Conservation (phyloP, 2,888 invertebrate species). For the Chirona hameri region DNA sequence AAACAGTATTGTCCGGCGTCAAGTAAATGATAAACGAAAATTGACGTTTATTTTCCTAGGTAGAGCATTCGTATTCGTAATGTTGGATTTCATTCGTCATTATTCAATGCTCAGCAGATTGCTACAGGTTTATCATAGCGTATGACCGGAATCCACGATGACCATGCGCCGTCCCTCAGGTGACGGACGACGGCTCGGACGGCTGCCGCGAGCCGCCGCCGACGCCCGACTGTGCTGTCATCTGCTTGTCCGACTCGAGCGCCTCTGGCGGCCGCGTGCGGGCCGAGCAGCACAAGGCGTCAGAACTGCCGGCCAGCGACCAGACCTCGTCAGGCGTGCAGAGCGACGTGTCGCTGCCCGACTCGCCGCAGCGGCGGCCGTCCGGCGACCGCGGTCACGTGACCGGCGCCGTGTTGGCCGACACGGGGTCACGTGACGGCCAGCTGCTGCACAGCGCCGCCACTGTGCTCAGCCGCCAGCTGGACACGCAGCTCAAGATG, state of each 20-base stretch:
- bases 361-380: background rate
- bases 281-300: too few relatives aligned
- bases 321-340: slow-evolving; percentile 23
- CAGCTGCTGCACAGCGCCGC: slow-evolving; percentile 1
- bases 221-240: background rate
- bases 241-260: slow-evolving; percentile 4
- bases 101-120: too few relatives aligned
- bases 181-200: slow-evolving; percentile 28
- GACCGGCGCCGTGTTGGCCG: background rate
- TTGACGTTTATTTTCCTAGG: too few relatives aligned
- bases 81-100: too few relatives aligned
- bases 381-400: background rate
- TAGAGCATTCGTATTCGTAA: too few relatives aligned
- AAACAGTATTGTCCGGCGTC: too few relatives aligned
- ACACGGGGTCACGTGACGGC: background rate
- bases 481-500: background rate
- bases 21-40: too few relatives aligned
- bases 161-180: background rate
- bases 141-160: background rate
- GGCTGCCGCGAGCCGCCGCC: background rate
- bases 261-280: slow-evolving; percentile 3
- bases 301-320: background rate
- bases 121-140: too few relatives aligned
- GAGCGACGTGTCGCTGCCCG: slow-evolving; percentile 26
- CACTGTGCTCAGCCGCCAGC: background rate